phyloP scores from a whole-genome alignment of 2,113 vertebrate species.

The Aphyosemion australe region DNA sequence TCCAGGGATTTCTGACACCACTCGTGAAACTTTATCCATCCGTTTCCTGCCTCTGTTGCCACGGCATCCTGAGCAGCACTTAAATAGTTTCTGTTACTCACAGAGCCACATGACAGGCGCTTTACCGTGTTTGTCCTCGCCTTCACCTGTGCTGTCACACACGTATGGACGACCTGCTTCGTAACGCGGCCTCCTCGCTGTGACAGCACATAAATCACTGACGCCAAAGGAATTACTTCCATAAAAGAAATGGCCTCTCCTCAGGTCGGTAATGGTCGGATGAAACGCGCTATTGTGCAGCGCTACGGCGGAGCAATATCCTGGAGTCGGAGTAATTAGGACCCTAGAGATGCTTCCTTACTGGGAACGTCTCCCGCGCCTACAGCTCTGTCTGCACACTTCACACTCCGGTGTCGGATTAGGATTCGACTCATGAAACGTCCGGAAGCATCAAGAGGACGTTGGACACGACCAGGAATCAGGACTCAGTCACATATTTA shows the following conservation, averaged over 20 bases:
- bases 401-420: constrained; percentile 5
- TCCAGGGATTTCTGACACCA: background rate
- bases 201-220: constrained; percentile 60
- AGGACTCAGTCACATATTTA: too few relatives aligned
- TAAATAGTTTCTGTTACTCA: background rate
- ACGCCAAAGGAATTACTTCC: constrained; percentile 39
- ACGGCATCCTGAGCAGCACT: background rate
- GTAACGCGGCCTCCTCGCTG: constrained; percentile 12
- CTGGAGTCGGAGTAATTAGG: constrained; percentile 53
- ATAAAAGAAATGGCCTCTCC: constrained; percentile 51
- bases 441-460: too few relatives aligned
- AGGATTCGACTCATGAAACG: too few relatives aligned
- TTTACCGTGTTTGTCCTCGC: constrained; percentile 14
- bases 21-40: background rate
- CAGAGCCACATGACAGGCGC: background rate
- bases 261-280: constrained; percentile 30
- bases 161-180: constrained; percentile 13
- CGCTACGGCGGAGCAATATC: constrained; percentile 44
- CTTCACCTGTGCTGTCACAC: constrained; percentile 11
- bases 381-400: constrained; percentile 1
- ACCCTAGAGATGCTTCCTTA: constrained; percentile 64
- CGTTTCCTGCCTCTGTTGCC: background rate
- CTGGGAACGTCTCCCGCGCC: constrained; percentile 13
- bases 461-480: too few relatives aligned
- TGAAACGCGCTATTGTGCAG: constrained; percentile 19